Evolutionary conservation across 2,888 invertebrate species (phyloP).

Genomic region (Drosophila hamatofila): DNA sequence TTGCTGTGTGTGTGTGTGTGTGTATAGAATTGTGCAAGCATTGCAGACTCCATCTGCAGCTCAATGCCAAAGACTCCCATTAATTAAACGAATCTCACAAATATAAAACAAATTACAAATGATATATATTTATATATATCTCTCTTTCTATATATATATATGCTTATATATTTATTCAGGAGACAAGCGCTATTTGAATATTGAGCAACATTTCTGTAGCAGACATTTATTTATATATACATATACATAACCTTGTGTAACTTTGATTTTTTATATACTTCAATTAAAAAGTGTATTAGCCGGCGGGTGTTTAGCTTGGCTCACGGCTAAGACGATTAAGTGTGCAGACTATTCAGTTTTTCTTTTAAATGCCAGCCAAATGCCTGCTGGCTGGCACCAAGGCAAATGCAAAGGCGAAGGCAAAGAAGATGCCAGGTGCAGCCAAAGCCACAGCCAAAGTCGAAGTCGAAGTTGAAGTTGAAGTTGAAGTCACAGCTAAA

Average conservation of each 20-base stretch:
- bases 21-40: constrained; percentile 1
- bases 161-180: not conserved
- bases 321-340: constrained; percentile 29
- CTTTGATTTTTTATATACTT: not conserved
- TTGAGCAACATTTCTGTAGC: not conserved
- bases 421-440: constrained; percentile 16
- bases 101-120: constrained; percentile 13
- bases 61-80: constrained; percentile 10
- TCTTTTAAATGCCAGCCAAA: constrained; percentile 18
- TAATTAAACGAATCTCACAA: constrained; percentile 22
- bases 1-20: not conserved
- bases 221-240: not conserved
- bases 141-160: not conserved
- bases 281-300: constrained; percentile 23
- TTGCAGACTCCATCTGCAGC: constrained; percentile 14
- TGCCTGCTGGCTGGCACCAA: constrained; percentile 1
- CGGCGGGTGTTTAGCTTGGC: not conserved
- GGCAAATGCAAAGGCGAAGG: not conserved
- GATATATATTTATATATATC: not conserved
- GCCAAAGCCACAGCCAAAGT: not conserved
- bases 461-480: not conserved
- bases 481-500: constrained; percentile 1
- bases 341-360: constrained; percentile 18
- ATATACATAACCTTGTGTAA: not conserved
- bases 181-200: not conserved